A percentile compares a stretch with the other conserved stretches of the same genome.
phyloP scores from a whole-genome alignment of 2,797 vertebrate species.

The Manis pentadactyla region DNA sequence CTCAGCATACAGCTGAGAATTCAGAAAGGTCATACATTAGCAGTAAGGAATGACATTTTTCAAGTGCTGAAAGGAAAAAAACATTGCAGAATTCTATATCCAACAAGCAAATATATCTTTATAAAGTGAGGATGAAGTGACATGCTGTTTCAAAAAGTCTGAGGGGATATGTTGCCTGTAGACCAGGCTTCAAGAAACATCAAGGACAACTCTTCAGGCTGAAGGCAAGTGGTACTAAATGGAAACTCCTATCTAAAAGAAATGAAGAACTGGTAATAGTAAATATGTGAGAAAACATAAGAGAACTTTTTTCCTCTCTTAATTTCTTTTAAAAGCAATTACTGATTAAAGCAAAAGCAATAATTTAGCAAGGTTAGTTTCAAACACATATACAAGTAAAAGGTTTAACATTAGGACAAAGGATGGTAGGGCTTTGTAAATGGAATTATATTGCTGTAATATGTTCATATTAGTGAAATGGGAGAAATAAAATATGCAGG shows the following conservation, averaged over 20 bases:
- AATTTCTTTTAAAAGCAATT: neutral
- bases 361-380: neutral
- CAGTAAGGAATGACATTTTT: neutral
- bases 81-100: constrained; percentile 25
- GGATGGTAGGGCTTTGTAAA: neutral
- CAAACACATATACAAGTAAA: neutral
- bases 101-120: neutral
- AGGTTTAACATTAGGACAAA: neutral
- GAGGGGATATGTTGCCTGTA: neutral
- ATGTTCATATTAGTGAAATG: neutral
- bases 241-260: neutral
- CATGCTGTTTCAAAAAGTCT: neutral
- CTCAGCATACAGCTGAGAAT: neutral
- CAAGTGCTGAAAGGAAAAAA: constrained; percentile 14
- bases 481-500: neutral
- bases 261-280: neutral
- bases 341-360: constrained; percentile 43
- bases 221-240: neutral
- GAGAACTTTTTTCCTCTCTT: neutral
- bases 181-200: neutral
- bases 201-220: neutral
- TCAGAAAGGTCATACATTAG: neutral
- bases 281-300: neutral
- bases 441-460: neutral
- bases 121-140: neutral